Evolutionary conservation across 2,888 invertebrate genomes (phyloP), one percentile per base, ranked within the genome.

Genomic region (Stratiomys singularior): DNA sequence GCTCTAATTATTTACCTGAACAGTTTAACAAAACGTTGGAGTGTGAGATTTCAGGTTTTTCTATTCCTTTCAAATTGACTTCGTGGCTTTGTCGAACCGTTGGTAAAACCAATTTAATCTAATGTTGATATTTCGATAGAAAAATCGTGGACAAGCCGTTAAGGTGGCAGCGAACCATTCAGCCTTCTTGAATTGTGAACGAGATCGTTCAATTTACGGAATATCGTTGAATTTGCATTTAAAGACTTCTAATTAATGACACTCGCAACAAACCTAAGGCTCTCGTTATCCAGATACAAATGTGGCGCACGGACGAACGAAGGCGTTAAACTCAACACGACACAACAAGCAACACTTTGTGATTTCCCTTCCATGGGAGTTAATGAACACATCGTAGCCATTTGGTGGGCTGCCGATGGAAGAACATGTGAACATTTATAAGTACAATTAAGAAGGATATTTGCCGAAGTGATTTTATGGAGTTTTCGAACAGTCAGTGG

Each of bases 151-250:
- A 74, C 58, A 44, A 60, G 74, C 74, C 74, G 74, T 74, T 74
- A 58, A 74, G 47, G 69, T 47, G 47, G 69, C 69, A 69, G 47
- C 69, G 60, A 60, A 60, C 60, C 69, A 46, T 69, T 15, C 58
- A 60, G 37, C 74, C 60, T 58, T 37, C 74, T 25, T 58, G 74
- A 60, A 74, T 37, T 58, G 37, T 37, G 74, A 60, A 74, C 28
- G 74, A 74, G 74, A 74, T 74, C 74, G 74, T 74, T 74, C 74
- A 74, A 74, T 74, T 74, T 74, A 74, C 58, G 37, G 58, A 74
- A 74, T 58, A 58, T 74, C 60, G 74, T 30, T 58, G 58, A 74
- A 74, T 74, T 74, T 74, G 74, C 74, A 74, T 74, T 74, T 74
- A 74, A 74, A 74, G 74, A 58, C 60, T 37, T 58, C 74, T 74